phyloP scores from a whole-genome alignment of 2,113 vertebrate genomes.

The Alectura lathami region DNA sequence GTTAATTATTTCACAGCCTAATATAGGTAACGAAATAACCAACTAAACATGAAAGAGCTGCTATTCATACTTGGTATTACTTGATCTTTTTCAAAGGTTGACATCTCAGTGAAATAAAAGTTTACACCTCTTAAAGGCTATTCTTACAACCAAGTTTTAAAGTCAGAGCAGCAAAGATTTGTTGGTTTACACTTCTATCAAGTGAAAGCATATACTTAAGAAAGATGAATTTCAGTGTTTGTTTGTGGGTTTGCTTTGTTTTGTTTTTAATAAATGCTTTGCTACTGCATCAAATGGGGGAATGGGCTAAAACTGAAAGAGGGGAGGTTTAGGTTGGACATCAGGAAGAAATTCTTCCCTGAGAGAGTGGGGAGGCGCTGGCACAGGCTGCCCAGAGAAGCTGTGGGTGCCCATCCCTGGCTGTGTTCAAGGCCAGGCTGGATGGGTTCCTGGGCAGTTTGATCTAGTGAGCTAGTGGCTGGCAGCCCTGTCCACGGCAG shows the following conservation, averaged over 20 bases:
- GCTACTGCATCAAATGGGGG: not conserved
- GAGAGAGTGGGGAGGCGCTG: too few species aligned
- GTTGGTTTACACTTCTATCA: not conserved
- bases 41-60: constrained; percentile 4
- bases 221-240: not conserved
- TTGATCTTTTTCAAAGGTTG: not conserved
- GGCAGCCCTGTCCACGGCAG: too few species aligned
- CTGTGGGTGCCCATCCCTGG: too few species aligned
- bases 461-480: too few species aligned
- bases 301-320: too few species aligned
- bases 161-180: not conserved
- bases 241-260: not conserved
- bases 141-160: not conserved
- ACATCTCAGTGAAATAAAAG: not conserved
- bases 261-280: not conserved
- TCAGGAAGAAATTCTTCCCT: too few species aligned
- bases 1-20: not conserved
- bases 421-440: too few species aligned
- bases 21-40: constrained; percentile 25
- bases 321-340: too few species aligned
- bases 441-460: too few species aligned
- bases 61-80: not conserved
- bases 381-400: too few species aligned
- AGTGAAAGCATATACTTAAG: not conserved
- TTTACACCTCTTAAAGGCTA: not conserved